Evolutionary conservation across 1,140 invertebrate genomes (phyloP).

Genomic region (Pseudobourletiella spinata): DNA sequence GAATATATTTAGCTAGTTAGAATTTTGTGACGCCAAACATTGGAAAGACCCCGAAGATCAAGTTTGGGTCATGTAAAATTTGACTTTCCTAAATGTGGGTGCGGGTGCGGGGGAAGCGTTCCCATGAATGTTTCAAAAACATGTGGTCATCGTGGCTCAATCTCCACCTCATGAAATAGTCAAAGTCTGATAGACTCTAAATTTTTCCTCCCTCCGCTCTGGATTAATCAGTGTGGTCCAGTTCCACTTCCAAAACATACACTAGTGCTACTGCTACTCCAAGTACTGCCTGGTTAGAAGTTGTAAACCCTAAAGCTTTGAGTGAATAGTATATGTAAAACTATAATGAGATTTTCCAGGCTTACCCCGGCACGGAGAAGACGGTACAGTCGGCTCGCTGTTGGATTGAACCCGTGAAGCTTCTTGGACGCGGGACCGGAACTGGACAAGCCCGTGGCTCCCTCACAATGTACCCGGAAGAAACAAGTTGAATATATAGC

Average conservation of each 20-base stretch:
- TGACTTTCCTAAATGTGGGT: background rate
- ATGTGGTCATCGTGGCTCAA: too few species aligned
- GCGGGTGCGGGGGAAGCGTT: background rate
- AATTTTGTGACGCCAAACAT: background rate
- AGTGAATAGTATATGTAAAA: background rate
- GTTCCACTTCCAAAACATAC: background rate
- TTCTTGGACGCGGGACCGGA: constrained; percentile 16
- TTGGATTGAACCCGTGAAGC: constrained; percentile 12
- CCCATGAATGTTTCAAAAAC: too few species aligned
- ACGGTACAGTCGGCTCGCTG: constrained; percentile 12
- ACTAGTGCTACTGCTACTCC: background rate
- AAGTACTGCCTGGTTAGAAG: too few species aligned
- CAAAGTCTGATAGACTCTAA: too few species aligned
- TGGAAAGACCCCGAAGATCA: background rate
- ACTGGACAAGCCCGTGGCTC: background rate
- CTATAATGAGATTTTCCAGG: background rate
- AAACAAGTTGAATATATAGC: background rate
- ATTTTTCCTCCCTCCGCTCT: background rate
- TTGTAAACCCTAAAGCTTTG: too few species aligned
- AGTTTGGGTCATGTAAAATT: background rate
- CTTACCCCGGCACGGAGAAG: constrained; percentile 24
- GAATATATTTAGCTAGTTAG: background rate
- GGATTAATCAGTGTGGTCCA: background rate
- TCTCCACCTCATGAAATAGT: too few species aligned
- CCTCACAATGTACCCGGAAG: background rate